Evolutionary conservation across 2,797 vertebrate species (phyloP), one percentile per base, ranked within the genome.

Genomic region (Scolopax rusticola): DNA sequence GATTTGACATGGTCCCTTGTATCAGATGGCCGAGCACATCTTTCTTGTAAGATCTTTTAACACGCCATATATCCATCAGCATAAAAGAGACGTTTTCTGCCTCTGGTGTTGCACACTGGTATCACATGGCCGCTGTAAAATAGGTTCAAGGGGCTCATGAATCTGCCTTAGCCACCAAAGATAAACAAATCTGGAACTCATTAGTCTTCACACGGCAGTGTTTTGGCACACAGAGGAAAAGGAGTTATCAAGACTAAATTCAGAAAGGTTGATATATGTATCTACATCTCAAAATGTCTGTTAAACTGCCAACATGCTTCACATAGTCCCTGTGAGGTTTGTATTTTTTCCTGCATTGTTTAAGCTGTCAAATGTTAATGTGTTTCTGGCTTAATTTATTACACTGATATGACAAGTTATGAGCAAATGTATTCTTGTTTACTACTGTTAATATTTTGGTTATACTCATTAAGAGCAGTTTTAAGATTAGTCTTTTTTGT

Each of bases 401-500:
- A 92, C 90, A 82, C 60, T 86, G 94, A 95, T 97, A 88, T 97
- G 90, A 98, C 92, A 95, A 97, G 87, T 96, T 96, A 93, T 70
- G 90, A 97, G 81, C 93, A 82, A 97, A 97, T 91, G 71, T 84
- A 95, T 97, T 90, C 84, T 92, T 94, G 84, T 92, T 97, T 97
- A 90, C 82, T 83, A 89, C 79, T 97, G 45, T 92, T 93, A 94
- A 95, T 97, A 95, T 87, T 84, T 95, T 95, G 93, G 95, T 97
- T 97, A 95, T 97, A 96, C 94, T 97, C 95, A 97, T 97, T 97
- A 97, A 96, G 89, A 97, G 92, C 94, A 95, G 91, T 96, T 95
- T 93, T 96, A 96, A 96, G 97, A 97, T 97, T 97, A 96, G 96
- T 97, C 97, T 97, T 97, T 97, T 97, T 95, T 97, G 96, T 92